These are phyloP conservation scores for Diloba caeruleocephala DNA, from an alignment of 2,888 invertebrate genomes.

Conservation along the genomic window DNA sequence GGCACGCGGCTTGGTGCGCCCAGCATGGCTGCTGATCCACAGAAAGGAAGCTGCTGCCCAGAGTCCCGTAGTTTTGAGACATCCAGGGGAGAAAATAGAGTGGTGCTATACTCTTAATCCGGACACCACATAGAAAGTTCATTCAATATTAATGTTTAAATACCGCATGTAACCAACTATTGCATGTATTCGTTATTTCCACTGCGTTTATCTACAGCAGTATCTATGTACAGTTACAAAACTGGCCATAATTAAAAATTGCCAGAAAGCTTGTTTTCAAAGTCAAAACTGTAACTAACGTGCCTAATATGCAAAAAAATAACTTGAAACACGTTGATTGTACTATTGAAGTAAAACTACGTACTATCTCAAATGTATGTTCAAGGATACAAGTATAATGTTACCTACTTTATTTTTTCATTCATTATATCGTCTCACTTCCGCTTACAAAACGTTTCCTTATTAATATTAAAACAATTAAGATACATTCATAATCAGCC, in stretches of 20 bases:
- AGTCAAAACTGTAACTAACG: constrained; percentile 56
- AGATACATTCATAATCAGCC: no score
- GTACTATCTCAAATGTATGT: constrained; percentile 7
- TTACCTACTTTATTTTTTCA: constrained; percentile 18
- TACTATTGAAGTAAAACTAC: constrained; percentile 12
- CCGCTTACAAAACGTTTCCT: constrained; percentile 19
- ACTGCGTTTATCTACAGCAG: constrained; percentile 4
- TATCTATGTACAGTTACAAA: constrained; percentile 36
- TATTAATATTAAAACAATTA: constrained; percentile 21
- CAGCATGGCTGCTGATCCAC: no score
- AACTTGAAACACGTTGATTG: constrained; percentile 28
- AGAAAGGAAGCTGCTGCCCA: no score
- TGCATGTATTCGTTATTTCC: constrained; percentile 1
- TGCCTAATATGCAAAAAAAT: constrained; percentile 48
- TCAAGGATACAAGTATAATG: constrained; percentile 19
- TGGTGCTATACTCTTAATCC: no score
- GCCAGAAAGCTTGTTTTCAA: constrained; percentile 44
- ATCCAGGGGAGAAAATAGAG: no score
- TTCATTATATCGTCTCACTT: constrained; percentile 17
- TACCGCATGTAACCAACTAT: neutral
- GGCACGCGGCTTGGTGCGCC: no score
- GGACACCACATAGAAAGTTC: no score
- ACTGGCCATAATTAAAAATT: constrained; percentile 43
- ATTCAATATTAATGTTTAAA: no score
- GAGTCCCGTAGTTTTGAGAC: no score